Base-by-base conservation (phyloP, 2,797 vertebrate genomes). In the Phrynocephalus forsythii region DNA sequence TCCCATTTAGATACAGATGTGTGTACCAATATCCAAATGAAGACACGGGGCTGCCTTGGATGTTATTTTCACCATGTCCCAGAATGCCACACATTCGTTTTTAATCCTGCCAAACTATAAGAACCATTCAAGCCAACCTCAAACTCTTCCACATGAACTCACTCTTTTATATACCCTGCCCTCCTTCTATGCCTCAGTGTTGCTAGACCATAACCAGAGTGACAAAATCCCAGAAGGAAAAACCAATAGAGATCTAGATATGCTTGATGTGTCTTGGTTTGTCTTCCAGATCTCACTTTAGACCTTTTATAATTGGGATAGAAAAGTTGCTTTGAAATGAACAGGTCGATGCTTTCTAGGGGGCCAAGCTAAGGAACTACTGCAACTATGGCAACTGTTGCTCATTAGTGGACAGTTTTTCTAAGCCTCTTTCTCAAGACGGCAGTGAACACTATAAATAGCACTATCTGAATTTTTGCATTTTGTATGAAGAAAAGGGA, bases 381-480 rank as follows among this genome's bases (percentile, higher is more conserved):
- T 33, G 56, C 72, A 56, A 10, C 50, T 86, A 73, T 79, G 87
- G 87, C 85, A 94, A 90, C 91, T 88, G 38, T 83, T 89, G 69
- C 91, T 94, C 88, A 90, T 94, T 93, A 94, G 79, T 88, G 79
- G 90, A 28, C 78, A 79, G 81, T 86, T 89, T 44, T 90, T 83
- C 80, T 69, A 89, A 73, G 84, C 87, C 87, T 24, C 30, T 88
- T 93, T 83, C 91, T 90, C 77, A 89, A 91, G 89, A 91, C 88
- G 92, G 91, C 93, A 94, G 92, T 91, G 91, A 90, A 89, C 87
- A 87, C 88, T 93, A 93, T 92, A 95, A 95, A 94, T 93, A 93
- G 90, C 83, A 86, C 50, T 50, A 94, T 88, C 82, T 91, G 88
- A 94, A 91, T 94, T 90, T 91, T 82, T 94, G 87, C 86, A 93